phyloP scores from a whole-genome alignment of 2,113 vertebrate species.

The Odocoileus hemionus region DNA sequence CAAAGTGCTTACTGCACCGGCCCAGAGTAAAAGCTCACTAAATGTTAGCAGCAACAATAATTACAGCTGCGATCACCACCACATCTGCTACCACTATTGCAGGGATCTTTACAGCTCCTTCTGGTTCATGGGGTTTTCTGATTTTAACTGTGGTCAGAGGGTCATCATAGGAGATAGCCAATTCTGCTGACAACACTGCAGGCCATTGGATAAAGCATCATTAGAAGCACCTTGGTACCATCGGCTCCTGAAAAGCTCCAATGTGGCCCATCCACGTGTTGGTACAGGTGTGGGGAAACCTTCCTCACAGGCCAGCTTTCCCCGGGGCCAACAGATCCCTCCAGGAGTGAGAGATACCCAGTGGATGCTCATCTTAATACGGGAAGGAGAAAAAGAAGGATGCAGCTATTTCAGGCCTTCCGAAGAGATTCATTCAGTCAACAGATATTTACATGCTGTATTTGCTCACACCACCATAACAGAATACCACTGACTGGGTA shows the following conservation, averaged over 20 bases:
- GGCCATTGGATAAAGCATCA: not conserved
- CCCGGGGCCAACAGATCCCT: not conserved
- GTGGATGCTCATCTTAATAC: not conserved
- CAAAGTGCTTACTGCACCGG: fast-evolving
- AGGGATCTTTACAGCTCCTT: not conserved
- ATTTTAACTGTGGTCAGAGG: not conserved
- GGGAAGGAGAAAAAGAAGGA: not conserved
- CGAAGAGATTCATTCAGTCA: too few species aligned
- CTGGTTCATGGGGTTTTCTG: not conserved
- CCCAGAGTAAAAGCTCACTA: not conserved
- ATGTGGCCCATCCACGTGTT: fast-evolving
- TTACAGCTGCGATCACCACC: fast-evolving
- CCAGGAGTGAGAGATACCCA: not conserved
- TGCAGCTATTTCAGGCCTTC: not conserved
- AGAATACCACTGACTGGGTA: not conserved
- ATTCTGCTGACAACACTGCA: not conserved
- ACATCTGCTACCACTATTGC: not conserved
- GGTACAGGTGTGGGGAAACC: not conserved
- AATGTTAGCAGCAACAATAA: not conserved
- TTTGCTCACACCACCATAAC: not conserved
- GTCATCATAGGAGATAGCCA: fast-evolving
- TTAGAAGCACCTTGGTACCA: not conserved
- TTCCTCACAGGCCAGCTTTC: not conserved
- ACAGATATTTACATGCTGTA: not conserved
- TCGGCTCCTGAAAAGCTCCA: not conserved